Percentiles rank a stretch among this genome's conserved stretches.
These are phyloP conservation scores for Anguilla japonica DNA, from an alignment of 2,113 vertebrate species.

Conservation along the genomic window DNA sequence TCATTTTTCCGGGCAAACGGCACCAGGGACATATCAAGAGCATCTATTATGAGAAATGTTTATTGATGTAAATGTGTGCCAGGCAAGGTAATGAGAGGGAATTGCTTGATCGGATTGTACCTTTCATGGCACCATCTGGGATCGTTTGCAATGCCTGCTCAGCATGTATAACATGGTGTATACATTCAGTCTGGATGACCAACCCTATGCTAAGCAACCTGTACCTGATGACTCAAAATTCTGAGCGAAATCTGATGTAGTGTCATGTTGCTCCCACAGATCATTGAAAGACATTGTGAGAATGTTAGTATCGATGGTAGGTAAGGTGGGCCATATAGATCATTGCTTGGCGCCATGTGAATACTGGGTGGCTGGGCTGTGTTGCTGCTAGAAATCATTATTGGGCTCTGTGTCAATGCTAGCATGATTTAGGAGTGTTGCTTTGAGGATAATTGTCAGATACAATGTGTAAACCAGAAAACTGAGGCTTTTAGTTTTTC, in stretches of 20 bases:
- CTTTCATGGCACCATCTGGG: constrained; percentile 73
- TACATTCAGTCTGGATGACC: constrained; percentile 3
- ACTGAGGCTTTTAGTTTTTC: background rate
- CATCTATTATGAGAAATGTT: constrained; percentile 67
- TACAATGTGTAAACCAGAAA: background rate
- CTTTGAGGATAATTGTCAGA: background rate
- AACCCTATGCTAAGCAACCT: background rate
- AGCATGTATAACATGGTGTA: constrained; percentile 32
- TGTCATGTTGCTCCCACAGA: background rate
- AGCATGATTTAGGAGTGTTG: background rate
- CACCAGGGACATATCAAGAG: constrained; percentile 49
- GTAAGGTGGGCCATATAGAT: background rate
- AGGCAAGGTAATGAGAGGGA: constrained; percentile 54
- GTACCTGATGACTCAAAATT: background rate
- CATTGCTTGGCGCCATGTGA: background rate
- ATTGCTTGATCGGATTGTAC: constrained; percentile 57
- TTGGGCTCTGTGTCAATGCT: background rate
- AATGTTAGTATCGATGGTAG: background rate
- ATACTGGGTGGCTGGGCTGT: background rate
- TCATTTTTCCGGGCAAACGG: background rate
- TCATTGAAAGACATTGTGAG: background rate
- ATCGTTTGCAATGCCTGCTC: constrained; percentile 52
- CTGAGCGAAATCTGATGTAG: background rate
- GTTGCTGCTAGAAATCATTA: background rate
- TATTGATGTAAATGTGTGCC: constrained; percentile 66